Percentiles rank a stretch among this genome's conserved stretches.
Conservation (phyloP, 2,888 invertebrate genomes). For the Pharmacophagus antenor region DNA sequence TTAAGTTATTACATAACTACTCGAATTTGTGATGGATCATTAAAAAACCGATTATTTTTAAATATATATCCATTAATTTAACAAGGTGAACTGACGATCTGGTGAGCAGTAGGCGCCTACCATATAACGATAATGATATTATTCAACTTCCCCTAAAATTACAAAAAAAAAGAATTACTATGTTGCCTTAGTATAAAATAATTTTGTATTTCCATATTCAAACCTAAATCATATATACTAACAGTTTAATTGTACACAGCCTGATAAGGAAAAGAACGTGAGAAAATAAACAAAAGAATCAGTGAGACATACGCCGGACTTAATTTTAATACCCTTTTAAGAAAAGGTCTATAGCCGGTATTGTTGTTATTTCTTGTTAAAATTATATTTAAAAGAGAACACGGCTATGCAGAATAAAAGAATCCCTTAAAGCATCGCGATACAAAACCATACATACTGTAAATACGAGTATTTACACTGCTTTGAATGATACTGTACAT, state of each 20-base stretch:
- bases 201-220: too few relatives aligned
- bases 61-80: too few relatives aligned
- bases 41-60: background rate
- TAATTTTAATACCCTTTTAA: background rate
- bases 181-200: too few relatives aligned
- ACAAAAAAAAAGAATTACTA: too few relatives aligned
- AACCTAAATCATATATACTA: too few relatives aligned
- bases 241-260: background rate
- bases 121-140: too few relatives aligned
- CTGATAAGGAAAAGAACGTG: background rate
- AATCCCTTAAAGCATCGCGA: background rate
- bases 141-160: too few relatives aligned
- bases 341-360: background rate
- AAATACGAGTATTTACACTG: too few relatives aligned
- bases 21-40: constrained; percentile 8
- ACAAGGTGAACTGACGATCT: too few relatives aligned
- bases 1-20: constrained; percentile 9
- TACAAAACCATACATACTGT: background rate
- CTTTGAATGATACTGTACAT: background rate
- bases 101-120: too few relatives aligned
- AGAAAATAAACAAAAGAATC: constrained; percentile 1
- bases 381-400: background rate
- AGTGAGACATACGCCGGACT: background rate
- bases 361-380: background rate
- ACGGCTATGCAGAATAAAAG: background rate